Evolutionary conservation across 2,113 vertebrate species (phyloP), one percentile per base, ranked within the genome.

Genomic region (Trachemys scripta): DNA sequence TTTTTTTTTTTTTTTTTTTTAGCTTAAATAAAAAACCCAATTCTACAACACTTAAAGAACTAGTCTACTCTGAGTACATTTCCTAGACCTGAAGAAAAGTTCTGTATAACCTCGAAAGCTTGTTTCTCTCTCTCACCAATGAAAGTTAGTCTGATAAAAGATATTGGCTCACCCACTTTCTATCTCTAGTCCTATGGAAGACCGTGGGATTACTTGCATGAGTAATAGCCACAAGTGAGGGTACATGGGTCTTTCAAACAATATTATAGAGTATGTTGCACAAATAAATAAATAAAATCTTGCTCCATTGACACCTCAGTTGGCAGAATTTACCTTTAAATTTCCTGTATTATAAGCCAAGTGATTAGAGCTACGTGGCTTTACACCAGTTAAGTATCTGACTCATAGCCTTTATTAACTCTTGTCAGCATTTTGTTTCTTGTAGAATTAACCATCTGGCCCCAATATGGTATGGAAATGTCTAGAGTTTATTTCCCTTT

Each of bases 21-120:
- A 3, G 29, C 84, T 92, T 8, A 72, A 90, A 95, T 92, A 45
- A 88, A 93, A 92, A 87, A 90, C 86, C n/a, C 80, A 80, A 62
- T 50, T 10, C 38, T 80, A 81, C 76, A 85, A 50, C 8, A 89
- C 89, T 31, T 62, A 62, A 62, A 62, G 29, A 62, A 62, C 59
- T 29, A 57, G 56, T 27, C 24, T 11, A 25, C 25, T 57, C 25
- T 57, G 56, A 57, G 25, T 57, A 57, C 25, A 57, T 29, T 57
- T 57, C 56, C 56, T 57, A 31, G 59, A 62, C 59, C 5, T 7
- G 6, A 62, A 62, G 59, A 62, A 62, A 12, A 62, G 29, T 29
- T 62, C 29, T 62, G 29, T 31, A 59, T 57, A 76, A 49, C 51
- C 38, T 83, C 13, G 49, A 83, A 76, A 14, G 8, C 27, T 87